These are phyloP conservation scores for Venustoraphidia nigricollis DNA, from an alignment of 2,888 invertebrate species.

Conservation along the genomic window DNA sequence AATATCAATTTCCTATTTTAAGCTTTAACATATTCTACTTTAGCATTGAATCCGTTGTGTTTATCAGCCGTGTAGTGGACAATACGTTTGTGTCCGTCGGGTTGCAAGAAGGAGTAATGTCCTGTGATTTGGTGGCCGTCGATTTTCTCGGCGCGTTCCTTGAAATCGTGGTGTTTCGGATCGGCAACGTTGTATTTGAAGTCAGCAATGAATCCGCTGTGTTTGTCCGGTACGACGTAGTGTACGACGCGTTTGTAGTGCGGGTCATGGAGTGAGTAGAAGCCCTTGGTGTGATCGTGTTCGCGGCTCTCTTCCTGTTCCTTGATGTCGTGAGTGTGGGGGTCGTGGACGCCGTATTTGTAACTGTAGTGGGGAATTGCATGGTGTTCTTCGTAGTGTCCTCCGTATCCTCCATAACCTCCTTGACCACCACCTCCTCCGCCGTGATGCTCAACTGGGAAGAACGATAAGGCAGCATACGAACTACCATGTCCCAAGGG, in stretches of 20 bases:
- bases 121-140: slow-evolving; percentile 13
- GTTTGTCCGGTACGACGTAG: slow-evolving; percentile 15
- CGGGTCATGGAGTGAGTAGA: slow-evolving; percentile 20
- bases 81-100: slow-evolving; percentile 13
- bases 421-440: no score
- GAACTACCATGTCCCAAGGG: no score
- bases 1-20: no score
- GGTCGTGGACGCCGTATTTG: slow-evolving; percentile 30
- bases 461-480: no score
- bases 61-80: slow-evolving; percentile 17
- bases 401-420: no score
- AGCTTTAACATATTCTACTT: slow-evolving; percentile 6
- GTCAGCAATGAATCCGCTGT: slow-evolving; percentile 10
- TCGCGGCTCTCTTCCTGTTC: slow-evolving; percentile 33
- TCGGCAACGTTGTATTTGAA: no score
- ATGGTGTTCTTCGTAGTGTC: no score
- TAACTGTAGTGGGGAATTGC: slow-evolving; percentile 18
- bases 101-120: slow-evolving; percentile 9
- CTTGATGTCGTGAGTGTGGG: slow-evolving; percentile 35
- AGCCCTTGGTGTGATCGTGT: slow-evolving; percentile 34
- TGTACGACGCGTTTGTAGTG: slow-evolving; percentile 14
- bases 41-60: slow-evolving; percentile 13
- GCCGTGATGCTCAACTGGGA: no score
- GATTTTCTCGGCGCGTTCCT: slow-evolving; percentile 7
- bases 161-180: slow-evolving; percentile 3